phyloP scores from a whole-genome alignment of 2,888 invertebrate genomes.

The Cryptus viduatorius region DNA sequence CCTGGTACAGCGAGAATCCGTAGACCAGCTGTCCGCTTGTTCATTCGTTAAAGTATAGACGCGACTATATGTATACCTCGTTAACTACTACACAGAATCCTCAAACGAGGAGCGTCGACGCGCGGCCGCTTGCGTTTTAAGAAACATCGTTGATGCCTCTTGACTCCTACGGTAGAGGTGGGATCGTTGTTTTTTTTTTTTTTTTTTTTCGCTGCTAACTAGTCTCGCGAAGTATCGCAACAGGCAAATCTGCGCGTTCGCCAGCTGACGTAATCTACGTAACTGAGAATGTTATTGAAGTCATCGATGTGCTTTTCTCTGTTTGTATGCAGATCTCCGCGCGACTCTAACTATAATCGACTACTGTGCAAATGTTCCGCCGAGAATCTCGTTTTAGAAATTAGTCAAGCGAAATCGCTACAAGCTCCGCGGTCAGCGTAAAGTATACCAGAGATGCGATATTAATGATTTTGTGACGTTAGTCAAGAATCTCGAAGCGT shows the following conservation, averaged over 20 bases:
- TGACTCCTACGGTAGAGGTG: conserved; percentile 2
- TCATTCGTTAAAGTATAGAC: conserved; percentile 15
- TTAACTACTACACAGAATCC: background rate
- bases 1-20: conserved; percentile 37
- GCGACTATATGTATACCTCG: conserved; percentile 19
- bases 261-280: conserved; percentile 59
- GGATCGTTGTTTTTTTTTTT: conserved; percentile 27
- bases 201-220: background rate
- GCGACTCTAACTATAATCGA: background rate
- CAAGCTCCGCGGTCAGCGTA: background rate
- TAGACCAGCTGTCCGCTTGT: conserved; percentile 39
- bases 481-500: background rate
- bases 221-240: background rate
- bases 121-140: conserved; percentile 40
- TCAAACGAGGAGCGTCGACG: conserved; percentile 3
- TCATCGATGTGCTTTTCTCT: conserved; percentile 56
- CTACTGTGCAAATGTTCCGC: background rate
- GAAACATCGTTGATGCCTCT: conserved; percentile 5
- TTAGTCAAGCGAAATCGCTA: conserved; percentile 32
- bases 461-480: background rate
- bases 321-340: conserved; percentile 33
- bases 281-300: conserved; percentile 48
- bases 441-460: background rate
- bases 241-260: conserved; percentile 34
- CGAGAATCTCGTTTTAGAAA: conserved; percentile 41